These are phyloP conservation scores for Sciaenops ocellatus DNA, from an alignment of 2,797 vertebrate genomes.

Conservation along the genomic window DNA sequence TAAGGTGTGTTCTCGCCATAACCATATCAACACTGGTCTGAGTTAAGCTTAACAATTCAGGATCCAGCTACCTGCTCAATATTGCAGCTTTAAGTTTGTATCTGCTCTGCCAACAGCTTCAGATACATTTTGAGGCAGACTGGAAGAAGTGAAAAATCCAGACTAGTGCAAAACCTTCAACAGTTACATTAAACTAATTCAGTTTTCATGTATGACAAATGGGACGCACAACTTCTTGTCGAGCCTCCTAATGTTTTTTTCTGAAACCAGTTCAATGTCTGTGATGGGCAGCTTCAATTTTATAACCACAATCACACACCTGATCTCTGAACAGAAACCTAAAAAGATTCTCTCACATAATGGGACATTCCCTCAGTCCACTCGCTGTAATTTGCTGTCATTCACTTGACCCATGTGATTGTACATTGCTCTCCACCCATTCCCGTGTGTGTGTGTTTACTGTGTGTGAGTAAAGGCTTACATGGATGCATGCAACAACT, in stretches of 20 bases:
- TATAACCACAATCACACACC: not conserved
- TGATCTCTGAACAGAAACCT: not conserved
- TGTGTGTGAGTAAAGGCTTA: not conserved
- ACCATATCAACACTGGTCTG: not conserved
- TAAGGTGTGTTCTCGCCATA: not conserved
- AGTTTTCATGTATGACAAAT: not conserved
- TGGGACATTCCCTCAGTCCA: not conserved
- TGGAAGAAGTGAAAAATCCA: conserved; percentile 3
- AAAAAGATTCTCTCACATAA: not conserved
- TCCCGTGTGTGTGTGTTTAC: not conserved
- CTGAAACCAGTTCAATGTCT: not conserved
- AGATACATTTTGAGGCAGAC: not conserved
- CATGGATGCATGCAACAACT: not conserved
- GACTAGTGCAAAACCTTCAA: not conserved
- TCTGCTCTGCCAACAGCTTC: not conserved
- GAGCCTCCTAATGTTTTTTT: not conserved
- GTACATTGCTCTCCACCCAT: not conserved
- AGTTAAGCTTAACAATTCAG: not conserved
- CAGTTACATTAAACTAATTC: not conserved
- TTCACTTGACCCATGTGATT: not conserved
- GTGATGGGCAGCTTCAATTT: not conserved
- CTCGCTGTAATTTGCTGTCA: not conserved
- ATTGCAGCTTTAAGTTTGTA: not conserved
- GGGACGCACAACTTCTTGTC: not conserved
- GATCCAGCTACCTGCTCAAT: not conserved